Evolutionary conservation across 1,140 invertebrate genomes (phyloP), one percentile per base, ranked within the genome.

Genomic region (Metaphire vulgaris): DNA sequence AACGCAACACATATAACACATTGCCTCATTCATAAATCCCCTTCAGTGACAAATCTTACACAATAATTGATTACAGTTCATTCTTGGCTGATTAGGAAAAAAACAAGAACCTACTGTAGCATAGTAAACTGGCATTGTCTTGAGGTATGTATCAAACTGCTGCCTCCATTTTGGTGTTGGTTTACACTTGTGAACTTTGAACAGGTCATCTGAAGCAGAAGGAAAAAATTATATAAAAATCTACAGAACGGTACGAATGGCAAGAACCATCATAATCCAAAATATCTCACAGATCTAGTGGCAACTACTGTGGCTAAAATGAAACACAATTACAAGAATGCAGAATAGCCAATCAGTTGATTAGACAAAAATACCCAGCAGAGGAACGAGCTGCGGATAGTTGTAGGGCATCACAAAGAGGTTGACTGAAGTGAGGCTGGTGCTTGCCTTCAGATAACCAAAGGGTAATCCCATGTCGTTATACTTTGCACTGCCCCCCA

Each of bases 361-460:
- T 56, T 12, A 56, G 41, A 6, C 41, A 56, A 56, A 12, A 12
- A 56, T 56, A 88, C 86, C 87, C 14, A 99, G 85, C 2, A 99
- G 86, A 14, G 95, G 94, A 79, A 99, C 85, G 15, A 99, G 87
- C 2, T 95, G 92, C 14, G 97, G 97, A 88, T 99, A 99, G 87
- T 99, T 99, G 86, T 99, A 99, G 34, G 97, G 97, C 90, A 99
- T 92, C 0, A 99, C 95, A 87, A 98, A 97, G 68, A 99, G 87
- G 88, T 98, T 98, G 12, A 99, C 97, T 84, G 93, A 95, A 0
- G 90, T 92, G 68, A 98, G 88, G 83, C 94, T 96, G 29, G 95
- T 97, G 77, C 93, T 95, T 0, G 96, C 94, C 88, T 99, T 99
- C n/a, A 99, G 84, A 84, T 98, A 99, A 32, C 97, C 97, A 88